These are phyloP conservation scores for Caradrina kadenii DNA, from an alignment of 2,888 invertebrate genomes.

Conservation along the genomic window DNA sequence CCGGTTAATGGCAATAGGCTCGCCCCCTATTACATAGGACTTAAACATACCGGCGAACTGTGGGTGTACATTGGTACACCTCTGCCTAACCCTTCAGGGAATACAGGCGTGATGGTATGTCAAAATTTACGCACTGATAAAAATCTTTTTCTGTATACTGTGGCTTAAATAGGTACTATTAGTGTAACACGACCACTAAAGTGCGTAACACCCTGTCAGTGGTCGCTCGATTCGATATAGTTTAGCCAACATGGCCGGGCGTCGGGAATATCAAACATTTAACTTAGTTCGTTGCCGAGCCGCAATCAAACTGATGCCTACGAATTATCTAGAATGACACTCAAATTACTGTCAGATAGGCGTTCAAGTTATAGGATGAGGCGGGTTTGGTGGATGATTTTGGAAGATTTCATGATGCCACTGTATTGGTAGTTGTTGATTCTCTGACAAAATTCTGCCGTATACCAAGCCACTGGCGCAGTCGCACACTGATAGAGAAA, in stretches of 20 bases:
- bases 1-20: too few relatives aligned
- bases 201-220: conserved; percentile 22
- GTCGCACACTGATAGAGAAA: too few relatives aligned
- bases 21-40: too few relatives aligned
- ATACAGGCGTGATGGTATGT: too few relatives aligned
- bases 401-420: too few relatives aligned
- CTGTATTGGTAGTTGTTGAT: too few relatives aligned
- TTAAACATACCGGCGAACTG: too few relatives aligned
- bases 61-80: too few relatives aligned
- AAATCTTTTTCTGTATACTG: neutral
- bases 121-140: too few relatives aligned
- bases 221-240: conserved; percentile 31
- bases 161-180: neutral
- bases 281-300: conserved; percentile 70
- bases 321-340: conserved; percentile 76
- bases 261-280: conserved; percentile 70
- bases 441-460: too few relatives aligned
- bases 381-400: conserved; percentile 30
- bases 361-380: conserved; percentile 33
- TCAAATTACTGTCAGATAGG: conserved; percentile 73
- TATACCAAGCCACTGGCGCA: too few relatives aligned
- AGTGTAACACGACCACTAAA: conserved; percentile 32
- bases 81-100: too few relatives aligned
- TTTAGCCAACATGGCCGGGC: conserved; percentile 21
- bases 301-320: conserved; percentile 76